Percentiles rank a stretch among this genome's conserved stretches.
Conservation (phyloP, 2,888 invertebrate genomes). For the Ceraclea dissimilis region DNA sequence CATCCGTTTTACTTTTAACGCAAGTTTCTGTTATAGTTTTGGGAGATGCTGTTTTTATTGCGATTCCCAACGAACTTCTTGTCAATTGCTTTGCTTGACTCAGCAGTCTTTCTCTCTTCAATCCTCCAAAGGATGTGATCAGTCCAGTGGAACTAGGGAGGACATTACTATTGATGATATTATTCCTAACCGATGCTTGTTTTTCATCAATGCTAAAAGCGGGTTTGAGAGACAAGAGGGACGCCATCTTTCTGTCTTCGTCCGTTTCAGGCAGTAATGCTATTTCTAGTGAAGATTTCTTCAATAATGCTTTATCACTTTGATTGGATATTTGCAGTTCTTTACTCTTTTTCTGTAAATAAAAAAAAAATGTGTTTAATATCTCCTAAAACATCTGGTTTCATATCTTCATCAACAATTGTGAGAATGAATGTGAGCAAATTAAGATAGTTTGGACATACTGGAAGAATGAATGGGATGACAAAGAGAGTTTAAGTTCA, state of each 20-base stretch:
- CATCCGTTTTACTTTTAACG: background rate
- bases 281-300: constrained; percentile 71
- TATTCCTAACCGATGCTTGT: constrained; percentile 41
- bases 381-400: background rate
- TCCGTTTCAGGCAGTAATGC: constrained; percentile 69
- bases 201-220: constrained; percentile 53
- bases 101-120: constrained; percentile 49
- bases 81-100: constrained; percentile 35
- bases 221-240: constrained; percentile 62
- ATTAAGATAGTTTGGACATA: no score
- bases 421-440: no score
- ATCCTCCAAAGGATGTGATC: constrained; percentile 44
- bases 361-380: constrained; percentile 12
- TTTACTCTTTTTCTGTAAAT: constrained; percentile 34
- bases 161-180: constrained; percentile 49
- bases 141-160: constrained; percentile 49
- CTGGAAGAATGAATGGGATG: no score
- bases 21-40: background rate
- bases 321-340: constrained; percentile 62
- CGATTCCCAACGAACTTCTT: constrained; percentile 40
- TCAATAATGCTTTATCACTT: constrained; percentile 61
- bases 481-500: no score
- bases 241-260: constrained; percentile 74
- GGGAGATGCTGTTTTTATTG: constrained; percentile 31
- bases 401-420: no score